These are phyloP conservation scores for Malurus elegans DNA, from an alignment of 2,113 vertebrate species.

Conservation along the genomic window DNA sequence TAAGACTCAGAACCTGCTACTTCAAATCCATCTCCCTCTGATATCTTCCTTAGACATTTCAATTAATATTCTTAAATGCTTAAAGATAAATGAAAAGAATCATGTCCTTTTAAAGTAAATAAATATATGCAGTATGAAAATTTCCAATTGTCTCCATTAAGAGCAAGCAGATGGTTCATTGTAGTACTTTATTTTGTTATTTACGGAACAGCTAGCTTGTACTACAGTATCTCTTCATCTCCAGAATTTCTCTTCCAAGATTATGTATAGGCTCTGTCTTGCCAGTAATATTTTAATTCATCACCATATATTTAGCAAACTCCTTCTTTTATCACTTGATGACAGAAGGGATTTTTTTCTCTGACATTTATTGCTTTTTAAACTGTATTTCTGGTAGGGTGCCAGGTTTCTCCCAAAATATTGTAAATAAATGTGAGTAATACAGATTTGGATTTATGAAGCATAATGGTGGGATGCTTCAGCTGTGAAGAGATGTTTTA, in stretches of 20 bases:
- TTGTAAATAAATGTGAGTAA: constrained; percentile 45
- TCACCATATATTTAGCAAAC: constrained; percentile 35
- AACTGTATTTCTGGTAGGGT: constrained; percentile 32
- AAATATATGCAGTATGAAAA: neutral
- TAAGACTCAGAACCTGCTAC: neutral
- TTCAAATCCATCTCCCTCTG: neutral
- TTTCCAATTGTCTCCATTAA: neutral
- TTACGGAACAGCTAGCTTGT: neutral
- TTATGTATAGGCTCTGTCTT: constrained; percentile 7
- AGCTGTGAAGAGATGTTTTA: constrained; percentile 32
- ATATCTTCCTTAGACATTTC: neutral
- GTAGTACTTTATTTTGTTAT: neutral
- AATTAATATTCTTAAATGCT: neutral
- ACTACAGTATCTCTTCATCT: constrained; percentile 15
- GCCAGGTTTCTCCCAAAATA: constrained; percentile 47
- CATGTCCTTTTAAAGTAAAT: neutral
- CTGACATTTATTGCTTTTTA: constrained; percentile 63
- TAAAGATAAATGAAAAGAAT: neutral
- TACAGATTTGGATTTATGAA: constrained; percentile 45
- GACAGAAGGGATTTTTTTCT: constrained; percentile 43
- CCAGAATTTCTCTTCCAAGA: neutral
- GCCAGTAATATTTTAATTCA: constrained; percentile 45
- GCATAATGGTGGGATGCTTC: constrained; percentile 13
- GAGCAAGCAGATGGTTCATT: neutral
- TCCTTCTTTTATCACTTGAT: constrained; percentile 60